phyloP scores from a whole-genome alignment of 2,113 vertebrate species.

The Brachypteracias leptosomus region DNA sequence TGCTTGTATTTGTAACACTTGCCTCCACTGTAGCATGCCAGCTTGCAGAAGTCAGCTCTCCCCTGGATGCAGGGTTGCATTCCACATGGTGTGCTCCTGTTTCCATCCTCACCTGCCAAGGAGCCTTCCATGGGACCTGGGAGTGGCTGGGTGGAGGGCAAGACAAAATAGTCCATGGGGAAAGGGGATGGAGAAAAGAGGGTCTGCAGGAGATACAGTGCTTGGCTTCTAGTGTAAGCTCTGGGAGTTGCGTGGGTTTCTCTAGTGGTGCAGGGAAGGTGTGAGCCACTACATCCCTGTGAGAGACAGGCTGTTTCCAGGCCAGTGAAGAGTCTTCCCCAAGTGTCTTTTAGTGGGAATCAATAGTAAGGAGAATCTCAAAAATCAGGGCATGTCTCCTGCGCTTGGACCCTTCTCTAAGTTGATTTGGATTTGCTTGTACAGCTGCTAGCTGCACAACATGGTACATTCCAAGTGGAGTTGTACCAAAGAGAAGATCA shows the following conservation, averaged over 20 bases:
- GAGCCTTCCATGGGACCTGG: neutral
- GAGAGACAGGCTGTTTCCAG: neutral
- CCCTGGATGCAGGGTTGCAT: rapidly evolving
- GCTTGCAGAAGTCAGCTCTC: slow-evolving; percentile 1
- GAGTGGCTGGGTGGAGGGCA: neutral
- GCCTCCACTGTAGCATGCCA: rapidly evolving
- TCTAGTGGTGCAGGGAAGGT: neutral
- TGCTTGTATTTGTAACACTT: neutral
- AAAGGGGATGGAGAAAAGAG: neutral
- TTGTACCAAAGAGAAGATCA: neutral
- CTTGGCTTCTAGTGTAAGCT: neutral
- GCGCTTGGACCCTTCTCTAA: neutral
- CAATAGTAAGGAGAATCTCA: neutral
- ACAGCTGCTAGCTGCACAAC: neutral
- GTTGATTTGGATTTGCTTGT: neutral
- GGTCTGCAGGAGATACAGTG: rapidly evolving
- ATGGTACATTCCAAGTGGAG: neutral
- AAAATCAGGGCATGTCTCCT: neutral
- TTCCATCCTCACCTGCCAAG: neutral
- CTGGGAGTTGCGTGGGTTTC: neutral
- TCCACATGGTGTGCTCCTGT: neutral
- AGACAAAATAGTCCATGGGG: rapidly evolving
- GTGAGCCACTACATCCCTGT: no score
- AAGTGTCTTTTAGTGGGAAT: neutral
- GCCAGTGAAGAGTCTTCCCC: neutral